Evolutionary conservation across 2,888 invertebrate genomes (phyloP).

Genomic region (Heterodera filipjevi): DNA sequence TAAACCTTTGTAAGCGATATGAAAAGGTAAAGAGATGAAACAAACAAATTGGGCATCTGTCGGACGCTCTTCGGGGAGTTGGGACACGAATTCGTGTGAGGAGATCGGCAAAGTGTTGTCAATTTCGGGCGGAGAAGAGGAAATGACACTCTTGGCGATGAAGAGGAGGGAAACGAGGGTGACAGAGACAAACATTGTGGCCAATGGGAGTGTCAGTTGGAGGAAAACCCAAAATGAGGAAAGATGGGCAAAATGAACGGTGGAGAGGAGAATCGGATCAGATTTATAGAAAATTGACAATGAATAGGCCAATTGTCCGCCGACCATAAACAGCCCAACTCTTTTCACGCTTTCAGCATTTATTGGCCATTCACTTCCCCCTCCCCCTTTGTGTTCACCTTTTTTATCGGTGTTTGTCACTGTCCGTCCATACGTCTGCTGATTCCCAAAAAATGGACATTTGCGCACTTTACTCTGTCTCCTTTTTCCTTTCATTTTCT

Average conservation of each 20-base stretch:
- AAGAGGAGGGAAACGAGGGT: not conserved
- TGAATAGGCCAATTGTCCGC: not conserved
- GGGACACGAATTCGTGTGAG: not conserved
- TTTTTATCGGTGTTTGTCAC: not conserved
- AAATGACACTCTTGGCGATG: not conserved
- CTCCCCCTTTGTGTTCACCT: not conserved
- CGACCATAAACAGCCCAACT: not conserved
- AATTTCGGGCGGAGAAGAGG: not conserved
- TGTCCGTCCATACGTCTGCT: not conserved
- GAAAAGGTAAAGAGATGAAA: not conserved
- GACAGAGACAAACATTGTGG: not conserved
- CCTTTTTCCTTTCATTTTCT: not conserved
- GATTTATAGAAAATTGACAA: not conserved
- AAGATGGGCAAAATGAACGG: not conserved
- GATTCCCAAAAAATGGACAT: not conserved
- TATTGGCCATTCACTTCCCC: not conserved
- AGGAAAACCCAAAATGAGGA: not conserved
- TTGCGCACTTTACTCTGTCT: not conserved
- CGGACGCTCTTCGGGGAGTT: not conserved
- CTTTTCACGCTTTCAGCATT: not conserved
- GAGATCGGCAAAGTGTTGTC: not conserved
- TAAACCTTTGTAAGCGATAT: conserved; percentile 8
- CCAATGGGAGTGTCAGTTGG: not conserved
- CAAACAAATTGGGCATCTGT: conserved; percentile 1
- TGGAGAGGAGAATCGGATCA: not conserved